phyloP scores from a whole-genome alignment of 2,113 vertebrate genomes.

The Trochalopteron elliotii region DNA sequence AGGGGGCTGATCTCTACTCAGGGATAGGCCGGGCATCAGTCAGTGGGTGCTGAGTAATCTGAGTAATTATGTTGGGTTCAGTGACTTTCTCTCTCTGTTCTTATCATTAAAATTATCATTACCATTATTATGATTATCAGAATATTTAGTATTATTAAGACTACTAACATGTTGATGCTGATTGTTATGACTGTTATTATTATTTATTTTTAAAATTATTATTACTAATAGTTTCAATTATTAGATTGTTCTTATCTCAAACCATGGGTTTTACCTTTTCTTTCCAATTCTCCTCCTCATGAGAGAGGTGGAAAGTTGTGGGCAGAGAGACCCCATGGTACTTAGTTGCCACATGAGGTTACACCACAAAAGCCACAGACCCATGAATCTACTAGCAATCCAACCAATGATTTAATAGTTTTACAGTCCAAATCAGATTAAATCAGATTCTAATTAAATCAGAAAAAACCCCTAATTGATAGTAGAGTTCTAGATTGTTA shows the following conservation, averaged over 20 bases:
- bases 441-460: not conserved
- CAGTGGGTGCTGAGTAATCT: not conserved
- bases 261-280: not conserved
- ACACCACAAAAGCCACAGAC: not conserved
- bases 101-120: not conserved
- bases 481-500: not conserved
- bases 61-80: not conserved
- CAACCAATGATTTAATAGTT: not conserved
- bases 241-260: not conserved
- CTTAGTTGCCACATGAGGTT: not conserved
- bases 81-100: not conserved
- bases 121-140: not conserved
- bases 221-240: not conserved
- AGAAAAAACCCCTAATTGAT: not conserved
- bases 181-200: not conserved
- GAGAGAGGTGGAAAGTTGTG: not conserved
- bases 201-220: not conserved
- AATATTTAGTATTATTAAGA: not conserved
- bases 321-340: fast-evolving
- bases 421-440: not conserved
- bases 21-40: not conserved
- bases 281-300: not conserved
- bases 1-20: no score
- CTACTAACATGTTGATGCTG: fast-evolving
- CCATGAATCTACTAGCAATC: not conserved